Evolutionary conservation across 1,140 invertebrate species (phyloP), one percentile per base, ranked within the genome.

Genomic region (honey bee (Apis mellifera)): DNA sequence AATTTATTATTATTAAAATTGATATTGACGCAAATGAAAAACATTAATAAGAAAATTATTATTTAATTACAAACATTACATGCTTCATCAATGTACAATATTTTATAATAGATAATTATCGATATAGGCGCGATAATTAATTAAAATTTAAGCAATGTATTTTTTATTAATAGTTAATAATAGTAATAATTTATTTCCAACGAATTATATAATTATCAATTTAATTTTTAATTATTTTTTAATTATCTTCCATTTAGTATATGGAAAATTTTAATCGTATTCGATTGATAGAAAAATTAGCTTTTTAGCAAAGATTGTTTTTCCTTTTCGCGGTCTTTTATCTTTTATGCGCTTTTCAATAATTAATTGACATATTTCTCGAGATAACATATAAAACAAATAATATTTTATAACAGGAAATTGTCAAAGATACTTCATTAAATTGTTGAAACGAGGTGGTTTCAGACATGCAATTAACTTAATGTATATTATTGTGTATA

Each of bases 1-100:
- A 21, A 60, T 78, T 78, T 78, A 48, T 78, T 78, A 48, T 12
- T n/a, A 69, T 68, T 78, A 26, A 32, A 68, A 59, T 9, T 42
- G 26, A 54, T 21, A 54, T 81, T 42, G 23, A 23, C 21, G 21
- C 21, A n/a, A 48, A 21, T 50, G n/a, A 17, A 26, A 23, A 26
- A 9, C 12, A 19, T 9, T n/a, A 13, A 13, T 23, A 5, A 42
- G 4, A 42, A 42, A 42, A 42, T 42, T 42, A 42, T 42, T 42
- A 42, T 32, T 32, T 32, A 2, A 32, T 42, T 42, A 42, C 4
- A 42, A 42, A 42, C 32, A 5, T 42, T 42, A 7, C 32, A 7
- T 32, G 32, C 2, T 32, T 32, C 32, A 32, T 42, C 15, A 17
- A 55, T 19, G 17, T 8, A 2, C 21, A 59, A 64, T 9, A 15